phyloP scores from a whole-genome alignment of 2,113 vertebrate species.

The Phocoena sinus region DNA sequence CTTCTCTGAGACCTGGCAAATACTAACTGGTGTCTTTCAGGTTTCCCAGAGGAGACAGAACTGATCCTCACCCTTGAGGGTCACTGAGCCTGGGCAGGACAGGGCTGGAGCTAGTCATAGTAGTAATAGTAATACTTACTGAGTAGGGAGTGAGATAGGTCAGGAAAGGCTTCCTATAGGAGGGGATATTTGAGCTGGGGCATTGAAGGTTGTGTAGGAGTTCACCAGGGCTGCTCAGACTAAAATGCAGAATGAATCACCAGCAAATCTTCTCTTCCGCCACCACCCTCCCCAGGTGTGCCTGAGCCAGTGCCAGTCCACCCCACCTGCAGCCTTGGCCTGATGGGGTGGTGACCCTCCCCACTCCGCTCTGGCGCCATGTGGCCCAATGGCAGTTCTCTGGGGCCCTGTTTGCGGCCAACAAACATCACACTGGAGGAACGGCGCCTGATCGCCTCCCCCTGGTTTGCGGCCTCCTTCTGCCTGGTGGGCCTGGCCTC shows the following conservation, averaged over 20 bases:
- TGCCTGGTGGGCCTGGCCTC: constrained; percentile 87
- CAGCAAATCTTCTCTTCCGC: neutral
- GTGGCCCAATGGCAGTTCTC: constrained; percentile 19
- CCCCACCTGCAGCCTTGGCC: neutral
- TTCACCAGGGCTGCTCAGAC: neutral
- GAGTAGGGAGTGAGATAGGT: neutral
- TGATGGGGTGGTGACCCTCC: neutral
- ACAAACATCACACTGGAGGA: neutral
- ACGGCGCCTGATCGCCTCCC: constrained; percentile 75
- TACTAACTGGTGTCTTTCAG: neutral
- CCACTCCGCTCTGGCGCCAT: neutral
- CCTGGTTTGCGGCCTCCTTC: constrained; percentile 86
- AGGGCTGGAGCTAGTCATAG: neutral
- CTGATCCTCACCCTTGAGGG: neutral
- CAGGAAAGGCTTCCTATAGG: neutral
- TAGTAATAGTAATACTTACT: neutral
- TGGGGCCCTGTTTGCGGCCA: constrained; percentile 68
- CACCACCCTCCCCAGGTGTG: neutral
- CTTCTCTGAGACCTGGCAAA: neutral
- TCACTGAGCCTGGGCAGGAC: neutral
- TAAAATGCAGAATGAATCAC: neutral
- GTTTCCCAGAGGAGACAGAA: neutral
- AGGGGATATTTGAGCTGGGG: neutral
- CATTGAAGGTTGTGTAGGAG: neutral
- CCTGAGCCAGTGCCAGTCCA: neutral